phyloP scores from a whole-genome alignment of 2,888 invertebrate genomes.

The Orchesellides sinensis region DNA sequence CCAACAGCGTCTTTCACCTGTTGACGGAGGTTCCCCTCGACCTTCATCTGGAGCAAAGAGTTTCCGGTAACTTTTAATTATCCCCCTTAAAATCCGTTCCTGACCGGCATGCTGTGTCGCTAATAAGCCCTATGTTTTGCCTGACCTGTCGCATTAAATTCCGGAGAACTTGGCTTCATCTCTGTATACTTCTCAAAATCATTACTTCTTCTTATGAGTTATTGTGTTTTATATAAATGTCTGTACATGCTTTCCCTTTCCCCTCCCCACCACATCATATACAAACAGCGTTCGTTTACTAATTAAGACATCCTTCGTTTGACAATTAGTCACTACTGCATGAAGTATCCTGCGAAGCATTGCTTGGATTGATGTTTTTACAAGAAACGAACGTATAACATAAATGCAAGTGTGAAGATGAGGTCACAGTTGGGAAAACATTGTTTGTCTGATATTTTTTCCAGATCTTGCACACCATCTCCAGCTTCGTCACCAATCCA shows the following conservation, averaged over 20 bases:
- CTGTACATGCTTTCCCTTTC: background rate
- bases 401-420: background rate
- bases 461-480: slow-evolving; percentile 73
- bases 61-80: slow-evolving; percentile 71
- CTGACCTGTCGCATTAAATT: background rate
- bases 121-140: background rate
- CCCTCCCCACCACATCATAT: background rate
- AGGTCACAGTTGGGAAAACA: background rate
- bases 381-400: background rate
- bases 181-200: background rate
- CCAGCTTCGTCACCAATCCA: slow-evolving; percentile 72
- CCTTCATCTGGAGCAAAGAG: slow-evolving; percentile 74
- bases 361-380: background rate
- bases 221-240: too few relatives aligned
- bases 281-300: background rate
- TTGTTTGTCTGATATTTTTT: slow-evolving; percentile 25
- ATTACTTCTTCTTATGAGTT: too few relatives aligned
- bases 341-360: background rate
- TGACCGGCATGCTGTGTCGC: slow-evolving; percentile 10
- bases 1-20: slow-evolving; percentile 74
- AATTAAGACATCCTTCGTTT: background rate
- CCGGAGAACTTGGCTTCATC: background rate
- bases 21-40: slow-evolving; percentile 74
- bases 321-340: background rate
- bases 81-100: slow-evolving; percentile 3